Conservation (phyloP, 1,140 invertebrate genomes). For the Drosophila ercepeae region DNA sequence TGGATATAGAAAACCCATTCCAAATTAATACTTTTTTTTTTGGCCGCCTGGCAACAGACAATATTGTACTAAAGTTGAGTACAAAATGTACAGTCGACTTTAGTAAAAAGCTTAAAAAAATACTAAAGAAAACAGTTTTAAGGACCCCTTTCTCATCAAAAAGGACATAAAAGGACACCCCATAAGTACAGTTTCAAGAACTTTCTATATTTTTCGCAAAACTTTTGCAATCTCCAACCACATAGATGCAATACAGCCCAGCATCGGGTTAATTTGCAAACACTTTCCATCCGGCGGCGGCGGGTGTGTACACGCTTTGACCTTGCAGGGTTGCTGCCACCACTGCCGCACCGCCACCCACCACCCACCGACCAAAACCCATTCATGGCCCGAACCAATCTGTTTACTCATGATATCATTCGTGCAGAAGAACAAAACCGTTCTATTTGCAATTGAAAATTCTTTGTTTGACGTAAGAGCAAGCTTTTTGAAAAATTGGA, state of each 20-base stretch:
- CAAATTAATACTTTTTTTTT: conserved; percentile 8
- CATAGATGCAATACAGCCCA: conserved; percentile 11
- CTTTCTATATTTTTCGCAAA: not conserved
- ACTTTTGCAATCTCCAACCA: not conserved
- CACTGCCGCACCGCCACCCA: no score
- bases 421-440: not conserved
- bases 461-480: conserved; percentile 54
- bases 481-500: conserved; percentile 30
- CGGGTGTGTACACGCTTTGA: conserved; percentile 31
- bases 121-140: not conserved
- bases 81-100: not conserved
- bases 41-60: conserved; percentile 21
- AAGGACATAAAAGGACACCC: not conserved
- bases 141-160: not conserved
- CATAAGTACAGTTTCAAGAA: conserved; percentile 1
- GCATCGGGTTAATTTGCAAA: conserved; percentile 5
- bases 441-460: conserved; percentile 29
- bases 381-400: conserved; percentile 15
- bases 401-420: conserved; percentile 44
- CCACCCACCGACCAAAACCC: conserved; percentile 2
- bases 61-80: not conserved
- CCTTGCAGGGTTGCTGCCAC: conserved; percentile 35
- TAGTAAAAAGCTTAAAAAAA: no score
- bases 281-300: conserved; percentile 13
- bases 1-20: conserved; percentile 13